Conservation (phyloP, 2,888 invertebrate species). For the Napeogenes sylphis region DNA sequence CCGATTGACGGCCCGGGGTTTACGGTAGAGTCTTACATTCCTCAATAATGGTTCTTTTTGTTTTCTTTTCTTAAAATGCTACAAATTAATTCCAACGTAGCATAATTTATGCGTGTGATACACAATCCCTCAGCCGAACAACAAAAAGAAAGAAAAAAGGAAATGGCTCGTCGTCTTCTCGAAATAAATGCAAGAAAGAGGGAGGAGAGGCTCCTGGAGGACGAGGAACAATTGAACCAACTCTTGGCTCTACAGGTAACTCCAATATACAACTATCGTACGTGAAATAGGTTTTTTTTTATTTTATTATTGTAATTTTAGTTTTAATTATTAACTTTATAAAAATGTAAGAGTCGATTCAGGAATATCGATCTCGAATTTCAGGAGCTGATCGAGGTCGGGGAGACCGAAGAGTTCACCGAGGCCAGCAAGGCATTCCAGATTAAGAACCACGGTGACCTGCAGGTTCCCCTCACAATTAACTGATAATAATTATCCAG, state of each 20-base stretch:
- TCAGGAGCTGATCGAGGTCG: constrained; percentile 81
- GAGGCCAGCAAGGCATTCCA: constrained; percentile 86
- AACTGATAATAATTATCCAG: background rate
- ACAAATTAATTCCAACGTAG: no score
- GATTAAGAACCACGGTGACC: constrained; percentile 85
- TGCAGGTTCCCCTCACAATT: constrained; percentile 76
- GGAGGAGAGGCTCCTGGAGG: constrained; percentile 91
- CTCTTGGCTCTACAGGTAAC: constrained; percentile 83
- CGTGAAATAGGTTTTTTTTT: no score
- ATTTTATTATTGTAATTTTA: background rate
- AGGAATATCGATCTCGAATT: constrained; percentile 20
- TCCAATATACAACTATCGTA: no score
- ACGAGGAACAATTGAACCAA: constrained; percentile 90
- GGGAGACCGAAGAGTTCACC: constrained; percentile 84
- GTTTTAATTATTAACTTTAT: no score
- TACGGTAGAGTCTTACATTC: no score
- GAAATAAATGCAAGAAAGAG: constrained; percentile 94
- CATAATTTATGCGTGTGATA: background rate
- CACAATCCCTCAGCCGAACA: constrained; percentile 78
- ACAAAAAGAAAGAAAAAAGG: constrained; percentile 90
- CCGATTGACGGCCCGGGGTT: no score
- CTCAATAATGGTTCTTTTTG: no score
- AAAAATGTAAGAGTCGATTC: no score
- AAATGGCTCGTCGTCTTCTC: constrained; percentile 88
- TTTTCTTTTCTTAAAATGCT: no score